Conservation (phyloP, 1,140 invertebrate genomes). For the Trichonephila clavata region DNA sequence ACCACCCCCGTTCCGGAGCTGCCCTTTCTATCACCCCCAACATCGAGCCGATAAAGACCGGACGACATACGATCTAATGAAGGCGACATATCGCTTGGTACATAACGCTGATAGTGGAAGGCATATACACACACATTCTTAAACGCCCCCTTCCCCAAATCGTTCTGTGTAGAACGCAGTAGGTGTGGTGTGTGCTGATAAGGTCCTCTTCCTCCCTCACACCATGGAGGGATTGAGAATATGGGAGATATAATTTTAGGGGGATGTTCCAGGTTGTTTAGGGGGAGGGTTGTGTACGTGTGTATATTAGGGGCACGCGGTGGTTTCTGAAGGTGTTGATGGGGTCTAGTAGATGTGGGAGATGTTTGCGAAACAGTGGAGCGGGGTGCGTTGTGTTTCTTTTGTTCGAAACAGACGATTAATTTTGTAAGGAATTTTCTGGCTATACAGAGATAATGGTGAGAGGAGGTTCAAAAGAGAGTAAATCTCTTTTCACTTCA, state of each 20-base stretch:
- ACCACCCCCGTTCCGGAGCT: not conserved
- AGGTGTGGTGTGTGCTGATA: slow-evolving; percentile 65
- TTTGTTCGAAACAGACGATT: not conserved
- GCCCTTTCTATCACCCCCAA: slow-evolving; percentile 17
- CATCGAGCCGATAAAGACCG: slow-evolving; percentile 47
- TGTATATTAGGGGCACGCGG: not conserved
- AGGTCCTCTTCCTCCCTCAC: not conserved
- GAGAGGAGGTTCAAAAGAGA: too few species aligned
- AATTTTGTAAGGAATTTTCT: too few species aligned
- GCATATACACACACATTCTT: slow-evolving; percentile 34
- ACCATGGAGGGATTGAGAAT: slow-evolving; percentile 15
- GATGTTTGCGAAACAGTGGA: not conserved
- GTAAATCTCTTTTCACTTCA: too few species aligned
- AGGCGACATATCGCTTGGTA: slow-evolving; percentile 66
- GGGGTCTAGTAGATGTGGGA: not conserved
- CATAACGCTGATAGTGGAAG: slow-evolving; percentile 51
- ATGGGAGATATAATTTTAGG: slow-evolving; percentile 51
- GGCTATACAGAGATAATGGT: too few species aligned
- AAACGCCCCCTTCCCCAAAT: not conserved
- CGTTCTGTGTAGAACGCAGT: not conserved
- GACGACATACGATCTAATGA: slow-evolving; percentile 68
- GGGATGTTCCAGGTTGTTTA: slow-evolving; percentile 20
- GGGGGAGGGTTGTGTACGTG: not conserved
- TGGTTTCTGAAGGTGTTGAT: not conserved
- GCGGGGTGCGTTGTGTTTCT: not conserved